phyloP scores from a whole-genome alignment of 2,113 vertebrate genomes.

The Limanda limanda region DNA sequence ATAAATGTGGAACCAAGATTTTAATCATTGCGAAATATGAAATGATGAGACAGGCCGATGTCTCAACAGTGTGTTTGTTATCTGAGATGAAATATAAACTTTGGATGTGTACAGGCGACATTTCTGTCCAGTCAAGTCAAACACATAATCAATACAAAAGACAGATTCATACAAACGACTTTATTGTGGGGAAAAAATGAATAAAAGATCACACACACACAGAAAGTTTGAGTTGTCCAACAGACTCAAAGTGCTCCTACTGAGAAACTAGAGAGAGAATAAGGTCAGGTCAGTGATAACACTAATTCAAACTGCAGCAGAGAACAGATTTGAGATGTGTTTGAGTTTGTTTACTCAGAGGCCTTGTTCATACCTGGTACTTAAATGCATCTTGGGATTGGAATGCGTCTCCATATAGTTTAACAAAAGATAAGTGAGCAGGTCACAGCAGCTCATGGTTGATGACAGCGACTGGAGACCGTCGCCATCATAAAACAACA shows the following conservation, averaged over 20 bases:
- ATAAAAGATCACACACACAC: conserved; percentile 16
- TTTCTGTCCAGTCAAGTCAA: conserved; percentile 43
- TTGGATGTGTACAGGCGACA: not conserved
- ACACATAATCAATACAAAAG: conserved; percentile 61
- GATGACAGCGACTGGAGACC: not conserved
- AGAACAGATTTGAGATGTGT: conserved; percentile 5
- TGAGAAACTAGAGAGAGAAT: conserved; percentile 69
- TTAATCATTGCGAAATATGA: not conserved
- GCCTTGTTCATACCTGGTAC: not conserved
- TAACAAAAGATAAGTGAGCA: not conserved
- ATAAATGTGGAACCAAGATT: not conserved
- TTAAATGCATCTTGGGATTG: not conserved
- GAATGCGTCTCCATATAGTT: not conserved
- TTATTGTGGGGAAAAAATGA: conserved; percentile 61
- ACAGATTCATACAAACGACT: conserved; percentile 65
- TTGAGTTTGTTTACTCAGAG: conserved; percentile 12
- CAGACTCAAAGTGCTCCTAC: conserved; percentile 58
- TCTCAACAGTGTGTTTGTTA: not conserved
- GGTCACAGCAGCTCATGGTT: not conserved
- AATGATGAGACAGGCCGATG: not conserved
- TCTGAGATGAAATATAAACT: not conserved
- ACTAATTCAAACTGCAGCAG: conserved; percentile 39
- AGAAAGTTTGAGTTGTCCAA: conserved; percentile 27
- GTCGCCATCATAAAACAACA: conserved; percentile 17
- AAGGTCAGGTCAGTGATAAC: conserved; percentile 49